Base-by-base conservation (phyloP, 2,113 vertebrate genomes). In the Sarotherodon lohbergeri region DNA sequence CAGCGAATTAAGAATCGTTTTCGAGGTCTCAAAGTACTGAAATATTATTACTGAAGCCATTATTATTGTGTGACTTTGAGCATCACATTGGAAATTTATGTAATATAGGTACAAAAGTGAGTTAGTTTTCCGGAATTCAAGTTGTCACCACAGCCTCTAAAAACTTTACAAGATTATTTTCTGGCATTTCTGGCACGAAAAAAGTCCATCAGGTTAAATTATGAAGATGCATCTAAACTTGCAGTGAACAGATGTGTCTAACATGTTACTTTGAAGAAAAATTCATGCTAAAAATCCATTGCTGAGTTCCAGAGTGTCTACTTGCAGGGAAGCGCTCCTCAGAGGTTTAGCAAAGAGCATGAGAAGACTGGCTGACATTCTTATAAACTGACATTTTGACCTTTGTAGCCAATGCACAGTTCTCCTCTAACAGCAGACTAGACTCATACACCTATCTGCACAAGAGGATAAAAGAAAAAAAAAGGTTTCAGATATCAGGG, bases 301-400 rank as follows among this genome's bases (percentile, higher is more conserved):
- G 24, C 6, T 6, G 43, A 32, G 61, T n/a, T n/a, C 12, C 34
- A 29, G 9, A 12, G 17, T 16, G 24, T 68, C 2, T 78, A 3
- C 16, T n/a, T 46, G 41, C 39, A n/a, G 86, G 9, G 46, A 48
- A 9, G 17, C 29, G 2, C 6, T 22, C 50, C 46, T 17, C 7
- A 48, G 22, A 14, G 43, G 43, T 48, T 46, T 76, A 48, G 4
- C 24, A 63, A 61, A 81, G 34, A 22, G 17, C 29, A 27, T 1
- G 3, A 39, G 68, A 41, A 9, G 50, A 83, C 10, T 71, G 54
- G 12, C 16, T 83, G 14, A 32, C 66, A 84, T 89, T 86, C 63
- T 89, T 82, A 57, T 29, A 41, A 91, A 78, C 4, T 90, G 80
- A 92, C 76, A 81, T 87, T 82, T 89, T 90, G 84, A 92, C 86